phyloP scores from a whole-genome alignment of 1,140 invertebrate genomes.

The Octopus sinensis region DNA sequence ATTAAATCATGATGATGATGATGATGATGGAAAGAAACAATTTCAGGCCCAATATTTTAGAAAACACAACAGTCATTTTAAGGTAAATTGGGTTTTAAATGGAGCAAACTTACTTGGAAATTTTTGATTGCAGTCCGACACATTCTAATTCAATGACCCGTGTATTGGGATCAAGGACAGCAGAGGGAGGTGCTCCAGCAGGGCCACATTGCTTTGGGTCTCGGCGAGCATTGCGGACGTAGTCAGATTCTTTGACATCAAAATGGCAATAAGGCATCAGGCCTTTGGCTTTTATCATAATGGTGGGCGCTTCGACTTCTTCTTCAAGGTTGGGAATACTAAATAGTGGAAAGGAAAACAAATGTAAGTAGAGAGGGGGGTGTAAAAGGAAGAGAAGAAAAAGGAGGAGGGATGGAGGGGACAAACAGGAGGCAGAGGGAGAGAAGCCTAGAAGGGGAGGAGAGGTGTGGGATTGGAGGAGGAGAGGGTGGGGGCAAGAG shows the following conservation, averaged over 20 bases:
- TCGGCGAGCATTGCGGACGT: slow-evolving; percentile 50
- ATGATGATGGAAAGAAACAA: no score
- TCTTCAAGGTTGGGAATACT: slow-evolving; percentile 54
- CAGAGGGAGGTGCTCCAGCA: slow-evolving; percentile 48
- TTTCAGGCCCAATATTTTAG: no score
- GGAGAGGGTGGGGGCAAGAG: no score
- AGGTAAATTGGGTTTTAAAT: neutral
- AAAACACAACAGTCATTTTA: neutral
- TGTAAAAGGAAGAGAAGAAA: no score
- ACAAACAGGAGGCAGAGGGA: no score
- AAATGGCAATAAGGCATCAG: slow-evolving; percentile 58
- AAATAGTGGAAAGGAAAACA: slow-evolving; percentile 1
- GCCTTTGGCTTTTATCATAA: slow-evolving; percentile 50
- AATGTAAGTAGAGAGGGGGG: no score
- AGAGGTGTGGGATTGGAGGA: no score
- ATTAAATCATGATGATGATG: no score
- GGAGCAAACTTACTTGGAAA: slow-evolving; percentile 39
- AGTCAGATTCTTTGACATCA: slow-evolving; percentile 57
- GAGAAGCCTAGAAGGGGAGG: no score
- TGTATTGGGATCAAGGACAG: slow-evolving; percentile 54
- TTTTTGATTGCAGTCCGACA: slow-evolving; percentile 48
- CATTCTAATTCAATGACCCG: slow-evolving; percentile 55
- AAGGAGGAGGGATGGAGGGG: no score
- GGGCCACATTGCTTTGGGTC: slow-evolving; percentile 53
- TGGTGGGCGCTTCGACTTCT: slow-evolving; percentile 44